Evolutionary conservation across 2,888 invertebrate species (phyloP).

Genomic region (Aleiodes leptofemur): DNA sequence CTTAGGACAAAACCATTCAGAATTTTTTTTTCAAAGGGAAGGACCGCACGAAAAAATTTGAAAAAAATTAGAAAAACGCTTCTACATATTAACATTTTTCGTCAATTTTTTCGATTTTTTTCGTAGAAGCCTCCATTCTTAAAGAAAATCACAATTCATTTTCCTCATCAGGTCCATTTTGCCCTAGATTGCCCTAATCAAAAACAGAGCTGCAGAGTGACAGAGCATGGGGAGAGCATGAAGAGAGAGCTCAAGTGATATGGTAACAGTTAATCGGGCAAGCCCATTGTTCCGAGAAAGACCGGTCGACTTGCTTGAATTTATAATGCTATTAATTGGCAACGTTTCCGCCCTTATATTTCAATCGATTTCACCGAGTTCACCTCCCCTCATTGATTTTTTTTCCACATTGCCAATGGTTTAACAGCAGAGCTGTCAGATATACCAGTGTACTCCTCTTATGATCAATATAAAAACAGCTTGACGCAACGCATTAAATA

Average conservation of each 20-base stretch:
- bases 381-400: constrained; percentile 4
- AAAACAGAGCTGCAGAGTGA: constrained; percentile 19
- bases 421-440: constrained; percentile 11
- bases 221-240: not conserved
- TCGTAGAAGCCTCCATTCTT: too few species aligned
- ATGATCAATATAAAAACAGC: constrained; percentile 26
- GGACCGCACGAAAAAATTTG: too few species aligned
- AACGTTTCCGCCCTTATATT: constrained; percentile 68
- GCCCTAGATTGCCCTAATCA: too few species aligned
- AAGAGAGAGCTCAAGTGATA: constrained; percentile 33
- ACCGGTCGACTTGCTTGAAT: constrained; percentile 63
- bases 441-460: constrained; percentile 21
- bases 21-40: too few species aligned
- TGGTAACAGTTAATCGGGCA: constrained; percentile 15
- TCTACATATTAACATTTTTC: too few species aligned
- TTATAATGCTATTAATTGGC: constrained; percentile 70
- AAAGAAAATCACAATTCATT: too few species aligned
- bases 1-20: too few species aligned
- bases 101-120: too few species aligned
- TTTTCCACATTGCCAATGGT: not conserved
- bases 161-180: too few species aligned
- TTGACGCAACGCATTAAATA: constrained; percentile 16
- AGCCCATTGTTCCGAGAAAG: constrained; percentile 63
- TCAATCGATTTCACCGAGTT: constrained; percentile 58
- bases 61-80: too few species aligned